Percentiles rank a stretch among this genome's conserved stretches.
Evolutionary conservation across 2,888 invertebrate species (phyloP).

Genomic region (Melinaea menophilus): DNA sequence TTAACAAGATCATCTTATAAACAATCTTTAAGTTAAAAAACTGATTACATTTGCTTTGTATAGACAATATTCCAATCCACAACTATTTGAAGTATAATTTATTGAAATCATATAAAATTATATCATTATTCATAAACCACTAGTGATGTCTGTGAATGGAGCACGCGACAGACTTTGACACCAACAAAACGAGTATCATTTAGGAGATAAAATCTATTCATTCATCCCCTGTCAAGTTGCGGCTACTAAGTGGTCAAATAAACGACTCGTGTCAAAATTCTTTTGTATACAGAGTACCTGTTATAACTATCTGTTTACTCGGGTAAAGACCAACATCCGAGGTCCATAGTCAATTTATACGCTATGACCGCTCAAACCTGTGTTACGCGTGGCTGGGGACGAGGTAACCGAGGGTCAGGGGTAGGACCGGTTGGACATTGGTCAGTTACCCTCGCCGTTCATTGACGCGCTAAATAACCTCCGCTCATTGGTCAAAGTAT

Average conservation of each 20-base stretch:
- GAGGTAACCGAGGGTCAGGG: constrained; percentile 39
- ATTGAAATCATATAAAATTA: constrained; percentile 12
- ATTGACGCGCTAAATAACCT: constrained; percentile 26
- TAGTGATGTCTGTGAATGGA: constrained; percentile 49
- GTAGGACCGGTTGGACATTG: constrained; percentile 68
- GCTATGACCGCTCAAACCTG: constrained; percentile 47
- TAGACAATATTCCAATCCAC: not conserved
- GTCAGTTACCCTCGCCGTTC: constrained; percentile 44
- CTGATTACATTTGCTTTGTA: constrained; percentile 2
- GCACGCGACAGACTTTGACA: constrained; percentile 57
- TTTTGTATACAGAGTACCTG: constrained; percentile 62
- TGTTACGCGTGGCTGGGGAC: constrained; percentile 36
- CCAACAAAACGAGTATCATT: constrained; percentile 46
- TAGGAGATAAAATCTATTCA: constrained; percentile 66
- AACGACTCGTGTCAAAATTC: constrained; percentile 63
- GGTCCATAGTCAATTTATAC: constrained; percentile 67
- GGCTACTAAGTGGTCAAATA: constrained; percentile 69
- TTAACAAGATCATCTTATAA: not conserved
- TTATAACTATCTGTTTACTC: constrained; percentile 58
- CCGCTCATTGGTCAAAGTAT: constrained; percentile 46
- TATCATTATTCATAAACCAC: constrained; percentile 33
- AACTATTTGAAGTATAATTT: not conserved
- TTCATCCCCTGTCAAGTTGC: constrained; percentile 52
- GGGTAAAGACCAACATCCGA: constrained; percentile 63
- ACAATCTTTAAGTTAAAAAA: not conserved